Percentiles rank a stretch among this genome's conserved stretches.
Evolutionary conservation across 2,797 vertebrate species (phyloP).

Genomic region (Sebastes trivittatus): DNA sequence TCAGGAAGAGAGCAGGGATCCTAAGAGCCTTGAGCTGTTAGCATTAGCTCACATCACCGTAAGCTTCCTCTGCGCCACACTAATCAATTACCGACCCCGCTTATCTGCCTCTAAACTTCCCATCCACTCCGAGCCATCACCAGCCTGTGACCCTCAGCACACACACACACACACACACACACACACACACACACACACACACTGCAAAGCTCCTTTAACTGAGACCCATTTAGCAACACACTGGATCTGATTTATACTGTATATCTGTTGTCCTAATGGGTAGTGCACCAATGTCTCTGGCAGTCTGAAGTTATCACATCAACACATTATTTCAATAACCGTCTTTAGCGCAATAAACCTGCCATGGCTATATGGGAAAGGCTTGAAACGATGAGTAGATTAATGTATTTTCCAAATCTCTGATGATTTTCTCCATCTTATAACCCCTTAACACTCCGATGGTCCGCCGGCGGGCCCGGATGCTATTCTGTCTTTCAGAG

Average conservation of each 20-base stretch:
- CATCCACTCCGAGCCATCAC: conserved; percentile 21
- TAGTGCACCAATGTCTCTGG: not conserved
- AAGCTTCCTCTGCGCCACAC: conserved; percentile 53
- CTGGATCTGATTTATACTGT: not conserved
- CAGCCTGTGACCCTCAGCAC: not conserved
- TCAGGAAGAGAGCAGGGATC: conserved; percentile 49
- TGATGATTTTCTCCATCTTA: not conserved
- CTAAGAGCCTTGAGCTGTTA: conserved; percentile 59
- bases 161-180: not conserved
- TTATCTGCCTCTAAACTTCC: conserved; percentile 50
- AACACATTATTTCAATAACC: not conserved
- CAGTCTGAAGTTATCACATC: not conserved
- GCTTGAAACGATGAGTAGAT: not conserved
- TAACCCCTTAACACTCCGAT: not conserved
- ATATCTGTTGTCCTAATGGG: not conserved
- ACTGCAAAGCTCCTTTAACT: not conserved
- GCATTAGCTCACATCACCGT: conserved; percentile 56
- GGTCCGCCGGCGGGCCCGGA: too few species aligned
- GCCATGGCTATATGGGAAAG: not conserved
- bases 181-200: not conserved
- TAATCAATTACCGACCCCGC: conserved; percentile 68
- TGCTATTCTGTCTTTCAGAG: too few species aligned
- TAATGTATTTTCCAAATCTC: not conserved
- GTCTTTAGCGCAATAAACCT: not conserved
- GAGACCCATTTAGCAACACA: conserved; percentile 10